phyloP scores from a whole-genome alignment of 2,797 vertebrate species.

The Clarias pachynema region DNA sequence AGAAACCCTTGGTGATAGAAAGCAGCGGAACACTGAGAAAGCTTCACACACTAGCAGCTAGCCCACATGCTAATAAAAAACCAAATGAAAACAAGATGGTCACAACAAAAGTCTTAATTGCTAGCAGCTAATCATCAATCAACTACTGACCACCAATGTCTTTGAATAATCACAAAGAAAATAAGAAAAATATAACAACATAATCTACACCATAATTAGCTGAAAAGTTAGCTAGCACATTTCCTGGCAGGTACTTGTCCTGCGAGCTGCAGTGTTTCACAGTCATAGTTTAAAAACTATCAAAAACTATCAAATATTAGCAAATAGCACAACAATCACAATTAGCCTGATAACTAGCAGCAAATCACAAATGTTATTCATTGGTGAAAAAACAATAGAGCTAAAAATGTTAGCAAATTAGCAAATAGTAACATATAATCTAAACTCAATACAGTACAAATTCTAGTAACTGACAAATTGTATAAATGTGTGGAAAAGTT shows the following conservation, averaged over 20 bases:
- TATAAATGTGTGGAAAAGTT: not conserved
- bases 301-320: not conserved
- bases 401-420: not conserved
- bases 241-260: not conserved
- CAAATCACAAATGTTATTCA: not conserved
- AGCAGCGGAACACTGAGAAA: not conserved
- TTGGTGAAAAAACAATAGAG: not conserved
- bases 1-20: not conserved
- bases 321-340: not conserved
- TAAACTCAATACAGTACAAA: not conserved
- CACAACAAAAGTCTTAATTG: not conserved
- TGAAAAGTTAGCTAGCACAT: not conserved
- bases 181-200: not conserved
- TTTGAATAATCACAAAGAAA: not conserved
- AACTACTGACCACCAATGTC: not conserved
- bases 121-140: not conserved
- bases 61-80: not conserved
- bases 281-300: too few relatives aligned
- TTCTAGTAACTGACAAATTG: not conserved
- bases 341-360: not conserved
- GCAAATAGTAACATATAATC: not conserved
- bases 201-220: not conserved
- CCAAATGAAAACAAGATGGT: not conserved
- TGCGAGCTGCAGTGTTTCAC: not conserved
- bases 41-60: not conserved